These are phyloP conservation scores for Hycleus cichorii DNA, from an alignment of 1,140 invertebrate species.

Conservation along the genomic window DNA sequence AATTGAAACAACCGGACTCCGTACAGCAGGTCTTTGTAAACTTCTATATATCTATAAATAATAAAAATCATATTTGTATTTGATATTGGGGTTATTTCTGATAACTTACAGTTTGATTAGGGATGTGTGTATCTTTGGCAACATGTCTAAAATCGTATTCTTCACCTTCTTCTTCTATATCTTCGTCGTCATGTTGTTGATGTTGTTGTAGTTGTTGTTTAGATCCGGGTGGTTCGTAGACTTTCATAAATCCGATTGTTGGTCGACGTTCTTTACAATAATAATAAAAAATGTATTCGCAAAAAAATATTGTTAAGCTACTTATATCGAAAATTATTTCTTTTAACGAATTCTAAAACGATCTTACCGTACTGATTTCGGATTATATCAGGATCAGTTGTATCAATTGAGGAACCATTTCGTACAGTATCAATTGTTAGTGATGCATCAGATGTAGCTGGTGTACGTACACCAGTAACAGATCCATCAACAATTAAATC, in stretches of 20 bases:
- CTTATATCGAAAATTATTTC: too few species aligned
- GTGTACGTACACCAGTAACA: constrained; percentile 32
- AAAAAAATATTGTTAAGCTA: neutral
- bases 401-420: constrained; percentile 36
- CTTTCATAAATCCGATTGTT: constrained; percentile 38
- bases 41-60: constrained; percentile 55
- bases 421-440: constrained; percentile 30
- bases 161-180: constrained; percentile 35
- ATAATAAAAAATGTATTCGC: constrained; percentile 4
- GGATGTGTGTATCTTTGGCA: constrained; percentile 40
- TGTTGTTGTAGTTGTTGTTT: constrained; percentile 6
- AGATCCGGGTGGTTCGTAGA: constrained; percentile 35
- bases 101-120: constrained; percentile 36
- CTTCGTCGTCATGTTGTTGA: constrained; percentile 23
- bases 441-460: constrained; percentile 26
- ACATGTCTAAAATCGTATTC: constrained; percentile 39
- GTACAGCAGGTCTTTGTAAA: constrained; percentile 52
- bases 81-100: neutral
- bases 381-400: constrained; percentile 69
- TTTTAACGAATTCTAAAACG: neutral
- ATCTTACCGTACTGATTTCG: constrained; percentile 73
- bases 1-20: constrained; percentile 46
- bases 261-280: constrained; percentile 31
- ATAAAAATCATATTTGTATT: neutral
- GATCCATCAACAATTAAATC: constrained; percentile 37